Percentiles rank a stretch among this genome's conserved stretches.
Evolutionary conservation across 1,140 invertebrate species (phyloP).

Genomic region (Drosophila baimaii): DNA sequence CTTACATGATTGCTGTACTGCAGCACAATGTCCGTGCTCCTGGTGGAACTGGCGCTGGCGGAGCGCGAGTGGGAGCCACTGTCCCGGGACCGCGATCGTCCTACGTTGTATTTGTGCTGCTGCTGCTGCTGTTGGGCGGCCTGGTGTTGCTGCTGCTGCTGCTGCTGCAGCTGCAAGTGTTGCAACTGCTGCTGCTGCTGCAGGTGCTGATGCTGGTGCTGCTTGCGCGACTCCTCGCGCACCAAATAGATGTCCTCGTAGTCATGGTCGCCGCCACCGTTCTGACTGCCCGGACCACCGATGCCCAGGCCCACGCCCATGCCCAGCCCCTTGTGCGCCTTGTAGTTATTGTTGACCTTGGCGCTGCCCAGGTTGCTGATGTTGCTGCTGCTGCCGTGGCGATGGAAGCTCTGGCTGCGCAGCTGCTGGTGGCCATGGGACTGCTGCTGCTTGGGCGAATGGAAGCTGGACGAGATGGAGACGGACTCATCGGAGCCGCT

Average conservation of each 20-base stretch:
- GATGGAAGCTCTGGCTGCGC: conserved; percentile 46
- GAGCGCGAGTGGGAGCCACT: conserved; percentile 89
- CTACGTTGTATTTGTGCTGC: conserved; percentile 72
- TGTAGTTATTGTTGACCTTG: conserved; percentile 45
- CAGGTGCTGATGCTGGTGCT: conserved; percentile 63
- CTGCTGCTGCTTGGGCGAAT: conserved; percentile 73
- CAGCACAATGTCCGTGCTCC: conserved; percentile 83
- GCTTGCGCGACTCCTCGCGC: conserved; percentile 86
- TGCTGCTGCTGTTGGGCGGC: conserved; percentile 35
- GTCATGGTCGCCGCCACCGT: conserved; percentile 86
- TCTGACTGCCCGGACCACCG: conserved; percentile 25
- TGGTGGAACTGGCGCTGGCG: conserved; percentile 86
- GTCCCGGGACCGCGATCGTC: conserved; percentile 86
- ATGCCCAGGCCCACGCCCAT: conserved; percentile 18
- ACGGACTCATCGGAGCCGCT: conserved; percentile 87
- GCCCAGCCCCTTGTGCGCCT: conserved; percentile 46
- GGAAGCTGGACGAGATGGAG: conserved; percentile 85
- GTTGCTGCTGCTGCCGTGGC: conserved; percentile 33
- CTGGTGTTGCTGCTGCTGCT: conserved; percentile 29
- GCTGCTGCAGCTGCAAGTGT: conserved; percentile 30
- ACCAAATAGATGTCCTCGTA: conserved; percentile 91
- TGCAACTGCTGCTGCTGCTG: conserved; percentile 37
- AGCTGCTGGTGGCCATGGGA: conserved; percentile 36
- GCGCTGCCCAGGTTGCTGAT: conserved; percentile 26
- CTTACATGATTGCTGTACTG: conserved; percentile 83